phyloP scores from a whole-genome alignment of 2,797 vertebrate species.

The Hydrophis major region DNA sequence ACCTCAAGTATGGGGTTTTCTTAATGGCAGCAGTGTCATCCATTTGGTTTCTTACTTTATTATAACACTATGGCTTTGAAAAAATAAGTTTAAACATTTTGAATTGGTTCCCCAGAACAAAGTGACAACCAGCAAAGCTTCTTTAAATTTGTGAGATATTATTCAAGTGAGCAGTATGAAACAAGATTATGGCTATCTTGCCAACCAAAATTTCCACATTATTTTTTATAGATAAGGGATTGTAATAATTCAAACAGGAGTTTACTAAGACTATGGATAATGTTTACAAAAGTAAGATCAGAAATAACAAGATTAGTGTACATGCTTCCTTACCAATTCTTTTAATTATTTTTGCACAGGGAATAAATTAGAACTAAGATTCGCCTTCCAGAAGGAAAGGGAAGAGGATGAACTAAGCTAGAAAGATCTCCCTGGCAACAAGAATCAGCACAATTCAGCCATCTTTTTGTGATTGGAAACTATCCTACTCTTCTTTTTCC shows the following conservation, averaged over 20 bases:
- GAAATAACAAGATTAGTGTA: neutral
- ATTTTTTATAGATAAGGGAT: neutral
- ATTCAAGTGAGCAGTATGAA: neutral
- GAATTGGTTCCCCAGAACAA: neutral
- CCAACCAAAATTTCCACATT: neutral
- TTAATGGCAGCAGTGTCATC: neutral
- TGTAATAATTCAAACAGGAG: fast-evolving
- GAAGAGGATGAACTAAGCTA: constrained; percentile 9
- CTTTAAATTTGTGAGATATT: neutral
- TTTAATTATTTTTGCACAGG: fast-evolving
- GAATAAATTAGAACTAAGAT: neutral
- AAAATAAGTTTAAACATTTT: neutral
- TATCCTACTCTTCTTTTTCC: neutral
- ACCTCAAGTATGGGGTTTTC: neutral
- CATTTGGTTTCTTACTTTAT: neutral
- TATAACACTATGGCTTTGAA: neutral
- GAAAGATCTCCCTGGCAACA: constrained; percentile 35
- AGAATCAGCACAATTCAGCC: neutral
- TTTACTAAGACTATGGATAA: neutral
- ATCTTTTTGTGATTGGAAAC: neutral
- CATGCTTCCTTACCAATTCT: fast-evolving
- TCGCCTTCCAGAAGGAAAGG: neutral
- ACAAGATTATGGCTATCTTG: neutral
- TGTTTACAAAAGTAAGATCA: neutral
- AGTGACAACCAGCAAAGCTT: neutral